Evolutionary conservation across 1,140 invertebrate genomes (phyloP).

Genomic region (Lethocerus indicus): DNA sequence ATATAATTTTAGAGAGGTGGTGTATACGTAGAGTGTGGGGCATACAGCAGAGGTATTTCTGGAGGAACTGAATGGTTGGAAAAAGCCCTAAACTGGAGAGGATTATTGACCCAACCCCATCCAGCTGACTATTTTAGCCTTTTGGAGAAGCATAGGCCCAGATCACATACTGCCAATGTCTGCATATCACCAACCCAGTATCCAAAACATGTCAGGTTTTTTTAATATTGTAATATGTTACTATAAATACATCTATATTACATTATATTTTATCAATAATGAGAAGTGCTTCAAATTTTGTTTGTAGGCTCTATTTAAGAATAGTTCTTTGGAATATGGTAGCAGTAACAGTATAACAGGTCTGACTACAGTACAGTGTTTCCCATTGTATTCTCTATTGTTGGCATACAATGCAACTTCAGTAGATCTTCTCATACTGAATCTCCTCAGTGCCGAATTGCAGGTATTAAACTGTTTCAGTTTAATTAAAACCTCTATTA

Average conservation of each 20-base stretch:
- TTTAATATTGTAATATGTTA: too few species aligned
- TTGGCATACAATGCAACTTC: slow-evolving; percentile 50
- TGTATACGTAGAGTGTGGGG: slow-evolving; percentile 41
- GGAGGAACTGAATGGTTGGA: slow-evolving; percentile 45
- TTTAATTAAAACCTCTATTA: too few species aligned
- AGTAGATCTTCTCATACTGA: slow-evolving; percentile 55
- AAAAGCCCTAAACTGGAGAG: slow-evolving; percentile 48
- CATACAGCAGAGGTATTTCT: slow-evolving; percentile 30
- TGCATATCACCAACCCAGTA: slow-evolving; percentile 53
- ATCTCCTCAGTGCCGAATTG: slow-evolving; percentile 42
- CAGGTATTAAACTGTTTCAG: too few species aligned
- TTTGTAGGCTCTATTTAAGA: slow-evolving; percentile 8
- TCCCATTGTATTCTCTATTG: slow-evolving; percentile 63
- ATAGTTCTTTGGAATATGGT: slow-evolving; percentile 28
- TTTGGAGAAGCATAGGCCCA: slow-evolving; percentile 28
- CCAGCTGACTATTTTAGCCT: slow-evolving; percentile 46
- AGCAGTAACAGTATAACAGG: too few species aligned
- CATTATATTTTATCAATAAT: too few species aligned
- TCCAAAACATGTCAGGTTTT: slow-evolving; percentile 54
- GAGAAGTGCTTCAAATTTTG: too few species aligned
- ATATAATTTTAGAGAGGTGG: slow-evolving; percentile 37
- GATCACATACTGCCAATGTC: slow-evolving; percentile 32
- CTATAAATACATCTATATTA: too few species aligned
- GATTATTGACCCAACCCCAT: slow-evolving; percentile 55
- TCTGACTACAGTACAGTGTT: slow-evolving; percentile 56